phyloP scores from a whole-genome alignment of 2,888 invertebrate genomes.

The Argyra leucocephala region DNA sequence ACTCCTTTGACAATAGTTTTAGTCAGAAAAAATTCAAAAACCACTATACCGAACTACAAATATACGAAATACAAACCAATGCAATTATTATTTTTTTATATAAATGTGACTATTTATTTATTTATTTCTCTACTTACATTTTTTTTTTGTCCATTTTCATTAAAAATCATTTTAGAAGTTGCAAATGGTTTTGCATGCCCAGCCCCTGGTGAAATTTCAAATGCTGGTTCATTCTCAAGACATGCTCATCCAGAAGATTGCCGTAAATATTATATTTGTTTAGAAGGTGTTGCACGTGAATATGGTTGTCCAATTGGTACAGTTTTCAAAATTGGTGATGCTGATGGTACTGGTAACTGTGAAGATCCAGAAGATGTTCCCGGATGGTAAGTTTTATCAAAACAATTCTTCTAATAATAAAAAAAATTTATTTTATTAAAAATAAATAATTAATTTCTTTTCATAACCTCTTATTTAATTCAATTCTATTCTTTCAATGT shows the following conservation, averaged over 20 bases:
- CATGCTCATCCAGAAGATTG: conserved; percentile 92
- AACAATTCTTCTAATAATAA: neutral
- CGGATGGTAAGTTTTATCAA: conserved; percentile 68
- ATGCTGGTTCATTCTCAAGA: conserved; percentile 82
- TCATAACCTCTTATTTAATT: neutral
- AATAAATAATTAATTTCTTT: no score
- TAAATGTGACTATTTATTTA: no score
- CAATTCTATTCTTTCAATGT: neutral
- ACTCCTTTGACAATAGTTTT: no score
- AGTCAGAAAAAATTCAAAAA: no score
- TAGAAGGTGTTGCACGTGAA: conserved; percentile 82
- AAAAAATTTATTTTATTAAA: no score
- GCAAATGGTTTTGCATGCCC: conserved; percentile 84
- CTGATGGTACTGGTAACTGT: conserved; percentile 85
- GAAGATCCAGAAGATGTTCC: conserved; percentile 92
- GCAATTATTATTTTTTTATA: no score
- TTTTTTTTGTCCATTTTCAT: neutral
- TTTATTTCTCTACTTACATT: no score
- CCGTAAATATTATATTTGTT: conserved; percentile 90
- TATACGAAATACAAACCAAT: no score
- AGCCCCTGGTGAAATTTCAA: conserved; percentile 65
- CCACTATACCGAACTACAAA: no score
- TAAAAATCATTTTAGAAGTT: conserved; percentile 56
- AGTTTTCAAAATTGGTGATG: conserved; percentile 87
- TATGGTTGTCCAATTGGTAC: conserved; percentile 94